Conservation (phyloP, 2,797 vertebrate genomes). For the Poecilia picta region DNA sequence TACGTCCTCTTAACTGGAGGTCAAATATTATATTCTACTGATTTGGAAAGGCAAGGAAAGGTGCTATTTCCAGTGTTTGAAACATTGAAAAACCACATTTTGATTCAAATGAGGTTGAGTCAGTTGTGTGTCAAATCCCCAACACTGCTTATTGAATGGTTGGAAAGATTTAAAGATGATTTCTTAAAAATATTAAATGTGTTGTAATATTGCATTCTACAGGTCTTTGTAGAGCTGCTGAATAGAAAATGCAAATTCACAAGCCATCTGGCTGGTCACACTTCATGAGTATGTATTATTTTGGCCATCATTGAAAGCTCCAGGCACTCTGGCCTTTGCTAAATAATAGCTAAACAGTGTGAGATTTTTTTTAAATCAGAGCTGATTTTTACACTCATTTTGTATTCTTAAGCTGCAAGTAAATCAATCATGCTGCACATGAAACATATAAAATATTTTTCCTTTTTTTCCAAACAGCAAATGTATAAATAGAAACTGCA, state of each 20-base stretch:
- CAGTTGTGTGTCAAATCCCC: slow-evolving; percentile 2
- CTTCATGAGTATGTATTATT: slow-evolving; percentile 30
- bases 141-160: not conserved
- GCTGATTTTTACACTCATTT: slow-evolving; percentile 20
- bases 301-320: slow-evolving; percentile 5
- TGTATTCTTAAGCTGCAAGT: not conserved
- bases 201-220: slow-evolving; percentile 7
- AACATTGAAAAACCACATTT: not conserved
- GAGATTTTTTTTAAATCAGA: slow-evolving; percentile 14
- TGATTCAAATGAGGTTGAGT: not conserved
- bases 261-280: slow-evolving; percentile 35
- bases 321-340: slow-evolving; percentile 20
- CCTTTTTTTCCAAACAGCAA: slow-evolving; percentile 8
- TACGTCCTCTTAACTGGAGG: too few species aligned
- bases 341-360: slow-evolving; percentile 25
- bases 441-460: slow-evolving; percentile 9
- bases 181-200: not conserved
- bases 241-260: slow-evolving; percentile 31
- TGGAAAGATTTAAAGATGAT: not conserved
- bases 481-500: slow-evolving; percentile 9
- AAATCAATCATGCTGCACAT: slow-evolving; percentile 16
- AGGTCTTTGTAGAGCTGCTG: slow-evolving; percentile 19
- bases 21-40: too few species aligned
- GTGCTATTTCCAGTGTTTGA: not conserved
- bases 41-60: slow-evolving; percentile 1